Base-by-base conservation (phyloP, 2,888 invertebrate species). In the Corythucha ciliata region DNA sequence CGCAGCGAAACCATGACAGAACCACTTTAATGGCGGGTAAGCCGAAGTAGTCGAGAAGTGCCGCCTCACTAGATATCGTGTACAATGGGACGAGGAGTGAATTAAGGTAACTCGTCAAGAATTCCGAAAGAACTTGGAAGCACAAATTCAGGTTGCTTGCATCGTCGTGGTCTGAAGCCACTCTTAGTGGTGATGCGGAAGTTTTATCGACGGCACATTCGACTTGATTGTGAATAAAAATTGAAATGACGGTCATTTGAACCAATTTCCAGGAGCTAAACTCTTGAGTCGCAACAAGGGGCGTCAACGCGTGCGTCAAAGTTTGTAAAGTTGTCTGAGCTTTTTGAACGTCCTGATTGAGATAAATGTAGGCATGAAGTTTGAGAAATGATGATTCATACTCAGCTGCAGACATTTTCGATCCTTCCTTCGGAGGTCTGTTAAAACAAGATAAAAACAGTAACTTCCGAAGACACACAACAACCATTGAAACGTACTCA, bases 281-380 rank as follows among this genome's bases (percentile, higher is more conserved):
- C 63, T 81, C 80, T 63, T 85, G 81, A 0, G 86, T 84, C 0
- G 84, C 84, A 7, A 87, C 77, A 51, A 86, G 75, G 0, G 84
- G 79, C 0, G 83, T 81, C 58, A 88, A 70, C 27, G 82, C 80
- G 1, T 80, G 74, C 52, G 80, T 80, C 24, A 88, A 71, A 21
- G 77, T 74, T 57, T 77, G 75, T 52, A 83, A 65, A 63, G 78
- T 77, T 47, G 68, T 68, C 24, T 69, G 64, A 37, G 70, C 69
- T 56, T 74, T 72, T 21, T 76, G 66, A 62, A 76, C 68, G 21
- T 55, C 53, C 21, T 53, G 52, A 6, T 41, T 29, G 14, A 51
- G 33, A 24, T 55, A 53, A 8, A 57, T 37, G 4, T 48, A 33
- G 40, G 74, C 78, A 58, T 81, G 80, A 45, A 80, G 73, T 60